Evolutionary conservation across 1,140 invertebrate genomes (phyloP).

Genomic region (Ceratoteleas bidentatus): DNA sequence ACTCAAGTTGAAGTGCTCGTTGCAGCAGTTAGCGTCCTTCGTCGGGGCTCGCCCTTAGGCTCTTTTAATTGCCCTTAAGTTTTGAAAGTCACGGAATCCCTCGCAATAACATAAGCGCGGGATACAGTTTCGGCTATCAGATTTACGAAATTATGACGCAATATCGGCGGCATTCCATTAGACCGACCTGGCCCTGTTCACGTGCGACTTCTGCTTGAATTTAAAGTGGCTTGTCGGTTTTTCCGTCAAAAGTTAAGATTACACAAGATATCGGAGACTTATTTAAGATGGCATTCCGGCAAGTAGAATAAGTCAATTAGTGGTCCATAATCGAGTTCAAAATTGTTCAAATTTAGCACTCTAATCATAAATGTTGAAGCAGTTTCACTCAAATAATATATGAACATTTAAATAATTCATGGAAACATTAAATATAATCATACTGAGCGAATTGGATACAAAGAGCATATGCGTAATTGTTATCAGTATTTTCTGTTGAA

Average conservation of each 20-base stretch:
- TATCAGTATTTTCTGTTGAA: no score
- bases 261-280: no score
- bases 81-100: conserved; percentile 11
- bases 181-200: neutral
- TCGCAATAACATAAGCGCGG: conserved; percentile 3
- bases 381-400: no score
- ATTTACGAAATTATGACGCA: neutral
- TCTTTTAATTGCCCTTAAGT: conserved; percentile 10
- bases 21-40: conserved; percentile 2
- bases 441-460: no score
- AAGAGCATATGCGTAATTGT: no score
- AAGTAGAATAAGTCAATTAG: no score
- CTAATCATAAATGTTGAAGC: no score
- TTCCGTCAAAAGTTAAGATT: no score
- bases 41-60: neutral
- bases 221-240: conserved; percentile 3
- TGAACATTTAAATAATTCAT: no score
- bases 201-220: conserved; percentile 8
- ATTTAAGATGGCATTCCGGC: no score
- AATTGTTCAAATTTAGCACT: no score
- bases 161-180: neutral
- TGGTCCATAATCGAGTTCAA: neutral
- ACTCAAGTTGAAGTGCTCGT: conserved; percentile 10
- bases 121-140: neutral
- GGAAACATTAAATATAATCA: no score